Base-by-base conservation (phyloP, 2,797 vertebrate species). In the Luscinia megarhynchos region DNA sequence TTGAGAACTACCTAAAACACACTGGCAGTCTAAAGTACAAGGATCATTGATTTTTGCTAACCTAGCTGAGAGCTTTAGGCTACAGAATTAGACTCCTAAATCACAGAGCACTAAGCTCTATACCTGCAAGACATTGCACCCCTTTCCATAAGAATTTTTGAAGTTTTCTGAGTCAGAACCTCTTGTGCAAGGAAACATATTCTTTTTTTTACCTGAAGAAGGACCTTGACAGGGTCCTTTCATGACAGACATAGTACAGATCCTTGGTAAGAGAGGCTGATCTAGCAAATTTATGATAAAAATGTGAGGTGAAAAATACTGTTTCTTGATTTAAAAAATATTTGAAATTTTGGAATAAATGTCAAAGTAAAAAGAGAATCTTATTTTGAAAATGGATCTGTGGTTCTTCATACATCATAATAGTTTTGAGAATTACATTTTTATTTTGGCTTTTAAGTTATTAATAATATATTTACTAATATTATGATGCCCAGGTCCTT, bases 31-130 rank as follows among this genome's bases (percentile, higher is more conserved):
- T 78, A 32, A n/a, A 61, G 67, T 82, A 46, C 41, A 75, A 45
- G 55, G n/a, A 59, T 89, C 78, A 89, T 68, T 81, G 80, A 78
- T 90, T 94, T 84, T 86, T 95, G 41, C 75, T 82, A 92, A 89
- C 68, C 24, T 86, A 68, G 41, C 80, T 86, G 38, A 80, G 17
- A 41, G 45, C 40, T 94, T 79, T 82, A 59, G 26, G 70, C 75
- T 80, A 50, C 45, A 77, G 63, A 89, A 93, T 82, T 73, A 69
- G 59, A 58, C 40, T 84, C 22, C 29, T 86, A 88, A 88, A 79
- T 66, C 74, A 84, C 32, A 78, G 59, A 84, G 15, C 32, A 64
- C 57, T 63, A 34, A 76, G 13, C 14, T 54, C 24, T 40, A 12
- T 45, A 61, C 16, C 19, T 92, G 57, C 16, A 59, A 89, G 50